A percentile compares a stretch with the other conserved stretches of the same genome.
Evolutionary conservation across 2,113 vertebrate species (phyloP).

Genomic region (Patagioenas fasciata): DNA sequence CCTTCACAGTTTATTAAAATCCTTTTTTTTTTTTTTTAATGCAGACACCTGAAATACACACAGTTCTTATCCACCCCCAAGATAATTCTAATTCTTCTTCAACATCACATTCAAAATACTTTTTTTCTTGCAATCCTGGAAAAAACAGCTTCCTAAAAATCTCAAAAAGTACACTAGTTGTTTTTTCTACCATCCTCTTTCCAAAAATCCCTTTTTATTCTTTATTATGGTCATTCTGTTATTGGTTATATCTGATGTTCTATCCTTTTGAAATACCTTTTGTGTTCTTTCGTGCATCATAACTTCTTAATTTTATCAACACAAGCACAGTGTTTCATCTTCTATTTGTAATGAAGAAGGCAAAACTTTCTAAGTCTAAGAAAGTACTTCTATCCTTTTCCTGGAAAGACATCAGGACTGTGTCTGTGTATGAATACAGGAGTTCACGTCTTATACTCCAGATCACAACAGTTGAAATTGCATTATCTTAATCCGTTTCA

Average conservation of each 20-base stretch:
- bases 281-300: background rate
- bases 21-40: background rate
- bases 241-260: background rate
- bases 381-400: background rate
- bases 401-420: background rate
- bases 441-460: background rate
- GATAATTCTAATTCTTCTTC: background rate
- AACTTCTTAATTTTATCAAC: background rate
- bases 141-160: background rate
- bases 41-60: background rate
- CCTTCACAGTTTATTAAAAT: background rate
- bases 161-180: background rate
- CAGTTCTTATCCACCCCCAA: background rate
- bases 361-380: background rate
- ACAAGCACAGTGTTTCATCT: background rate
- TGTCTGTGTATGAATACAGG: background rate
- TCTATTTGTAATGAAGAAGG: background rate
- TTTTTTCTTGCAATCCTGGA: background rate
- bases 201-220: background rate
- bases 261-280: background rate
- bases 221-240: background rate
- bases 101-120: background rate
- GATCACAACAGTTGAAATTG: background rate
- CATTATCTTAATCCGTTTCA: background rate
- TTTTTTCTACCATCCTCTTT: background rate